These are phyloP conservation scores for Phaetusa simplex DNA, from an alignment of 2,113 vertebrate species.

Conservation along the genomic window DNA sequence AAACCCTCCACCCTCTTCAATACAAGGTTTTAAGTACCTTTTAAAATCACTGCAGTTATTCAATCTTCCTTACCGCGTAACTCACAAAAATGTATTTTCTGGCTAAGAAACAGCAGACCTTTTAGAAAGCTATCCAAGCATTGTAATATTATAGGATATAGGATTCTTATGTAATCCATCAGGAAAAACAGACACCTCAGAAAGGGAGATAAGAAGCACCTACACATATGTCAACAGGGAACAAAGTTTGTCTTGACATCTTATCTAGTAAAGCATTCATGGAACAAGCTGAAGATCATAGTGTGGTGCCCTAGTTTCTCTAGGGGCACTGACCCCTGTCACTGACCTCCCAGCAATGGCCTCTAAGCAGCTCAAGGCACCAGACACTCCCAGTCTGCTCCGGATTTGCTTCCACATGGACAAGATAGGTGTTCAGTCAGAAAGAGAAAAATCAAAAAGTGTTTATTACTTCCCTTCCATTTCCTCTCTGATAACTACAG, in stretches of 20 bases:
- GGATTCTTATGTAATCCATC: background rate
- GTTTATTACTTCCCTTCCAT: background rate
- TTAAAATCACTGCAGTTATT: background rate
- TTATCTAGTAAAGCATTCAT: background rate
- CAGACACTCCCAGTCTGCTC: background rate
- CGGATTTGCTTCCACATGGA: background rate
- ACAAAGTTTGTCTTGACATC: background rate
- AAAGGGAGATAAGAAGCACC: background rate
- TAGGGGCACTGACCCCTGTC: background rate
- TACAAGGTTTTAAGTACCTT: background rate
- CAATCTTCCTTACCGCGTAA: background rate
- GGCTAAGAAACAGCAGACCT: background rate
- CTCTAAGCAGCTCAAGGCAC: background rate
- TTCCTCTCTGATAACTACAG: background rate
- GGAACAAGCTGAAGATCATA: background rate
- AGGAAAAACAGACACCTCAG: background rate
- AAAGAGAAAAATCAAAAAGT: background rate
- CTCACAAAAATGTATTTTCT: background rate
- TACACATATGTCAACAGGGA: background rate
- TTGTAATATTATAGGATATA: background rate
- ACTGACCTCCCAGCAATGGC: background rate
- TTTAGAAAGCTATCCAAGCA: background rate
- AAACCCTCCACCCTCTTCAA: background rate
- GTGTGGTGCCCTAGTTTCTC: fast-evolving
- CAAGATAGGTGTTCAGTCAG: background rate